Evolutionary conservation across 2,113 vertebrate genomes (phyloP).

Genomic region (Pongo pygmaeus): DNA sequence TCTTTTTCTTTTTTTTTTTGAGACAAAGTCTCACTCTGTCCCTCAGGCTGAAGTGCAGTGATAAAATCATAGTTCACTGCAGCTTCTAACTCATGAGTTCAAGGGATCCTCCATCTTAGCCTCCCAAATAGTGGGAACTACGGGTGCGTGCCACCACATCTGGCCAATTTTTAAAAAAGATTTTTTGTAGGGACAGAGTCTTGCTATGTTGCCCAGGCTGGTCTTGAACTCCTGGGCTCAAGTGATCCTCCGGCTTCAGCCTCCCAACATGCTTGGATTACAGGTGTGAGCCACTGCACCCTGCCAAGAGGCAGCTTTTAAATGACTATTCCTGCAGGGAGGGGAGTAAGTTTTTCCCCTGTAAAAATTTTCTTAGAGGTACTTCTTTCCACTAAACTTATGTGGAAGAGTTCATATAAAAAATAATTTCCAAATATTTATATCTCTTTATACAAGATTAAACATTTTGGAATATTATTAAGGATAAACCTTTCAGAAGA

Average conservation of each 20-base stretch:
- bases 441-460: neutral
- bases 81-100: neutral
- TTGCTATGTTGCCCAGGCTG: neutral
- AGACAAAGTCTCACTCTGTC: neutral
- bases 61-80: neutral
- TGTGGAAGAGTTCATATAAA: neutral
- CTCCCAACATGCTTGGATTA: neutral
- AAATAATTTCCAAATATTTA: neutral
- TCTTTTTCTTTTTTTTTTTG: neutral
- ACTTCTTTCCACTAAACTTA: neutral
- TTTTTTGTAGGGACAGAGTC: neutral
- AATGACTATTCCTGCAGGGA: neutral
- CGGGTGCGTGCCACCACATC: neutral
- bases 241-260: neutral
- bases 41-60: neutral
- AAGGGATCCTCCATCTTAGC: neutral
- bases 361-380: neutral
- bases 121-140: neutral
- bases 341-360: neutral
- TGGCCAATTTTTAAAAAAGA: neutral
- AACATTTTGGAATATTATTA: neutral
- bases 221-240: neutral
- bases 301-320: neutral
- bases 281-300: neutral
- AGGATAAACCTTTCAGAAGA: neutral